Evolutionary conservation across 2,888 invertebrate species (phyloP), one percentile per base, ranked within the genome.

Genomic region (Lathronympha strigana): DNA sequence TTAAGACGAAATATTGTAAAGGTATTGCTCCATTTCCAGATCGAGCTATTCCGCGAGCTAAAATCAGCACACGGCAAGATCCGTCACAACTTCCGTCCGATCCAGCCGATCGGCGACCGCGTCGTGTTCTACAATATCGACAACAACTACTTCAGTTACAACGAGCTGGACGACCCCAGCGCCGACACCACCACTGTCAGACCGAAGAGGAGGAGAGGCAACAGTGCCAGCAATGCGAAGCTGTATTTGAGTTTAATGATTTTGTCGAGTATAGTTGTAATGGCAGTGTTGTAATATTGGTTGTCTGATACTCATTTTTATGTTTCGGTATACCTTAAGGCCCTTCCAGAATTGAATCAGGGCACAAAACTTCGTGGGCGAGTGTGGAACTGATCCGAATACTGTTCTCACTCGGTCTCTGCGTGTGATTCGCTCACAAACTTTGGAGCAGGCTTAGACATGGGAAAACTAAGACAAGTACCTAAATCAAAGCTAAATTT

Each of bases 11-110:
- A n/a, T n/a, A n/a, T n/a, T 25, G 4, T 68, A 62, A 53, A 25
- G 43, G 1, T 13, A 31, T 23, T 50, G 19, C 57, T 66, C 71
- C 71, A 68, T 72, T 91, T 88, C 66, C 89, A 97, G 97, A 90
- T 97, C 67, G 94, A 94, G 75, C 93, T 92, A 54, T 97, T 97
- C 80, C 94, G 97, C 49, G 92, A 93, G 69, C 87, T 97, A 40
- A 92, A 93, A 57, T 93, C 94, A 1, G 87, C 92, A 9, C 93
- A 94, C 58, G 96, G 95, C 2, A 92, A 93, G 71, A 89, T 97
- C 68, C 94, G 94, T 0, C 96, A 96, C 78, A 97, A 97, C 84
- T 96, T 95, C 82, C 93, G 97, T 13, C 97, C 97, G 0, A 94
- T 96, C 33, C 96, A 97, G 77, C 96, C 96, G 0, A 88, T 96